A percentile compares a stretch with the other conserved stretches of the same genome.
These are phyloP conservation scores for Sebastes elongatus DNA, from an alignment of 2,797 vertebrate genomes.

Conservation along the genomic window DNA sequence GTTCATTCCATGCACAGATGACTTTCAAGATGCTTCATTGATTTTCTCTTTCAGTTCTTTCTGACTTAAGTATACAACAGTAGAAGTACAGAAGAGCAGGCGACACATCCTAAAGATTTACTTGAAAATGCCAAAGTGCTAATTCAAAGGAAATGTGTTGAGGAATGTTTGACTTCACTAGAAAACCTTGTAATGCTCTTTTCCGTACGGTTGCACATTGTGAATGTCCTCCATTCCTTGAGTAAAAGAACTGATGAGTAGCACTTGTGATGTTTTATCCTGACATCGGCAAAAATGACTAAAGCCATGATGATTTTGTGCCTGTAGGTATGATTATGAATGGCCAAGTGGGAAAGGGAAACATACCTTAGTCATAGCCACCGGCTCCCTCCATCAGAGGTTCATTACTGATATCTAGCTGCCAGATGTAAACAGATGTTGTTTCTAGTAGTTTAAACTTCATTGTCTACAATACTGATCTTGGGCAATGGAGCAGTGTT, in stretches of 20 bases:
- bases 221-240: slow-evolving; percentile 1
- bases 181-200: neutral
- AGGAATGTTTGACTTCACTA: slow-evolving; percentile 14
- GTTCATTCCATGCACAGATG: slow-evolving; percentile 26
- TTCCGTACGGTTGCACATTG: neutral
- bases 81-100: neutral
- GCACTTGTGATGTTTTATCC: slow-evolving; percentile 12
- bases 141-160: neutral
- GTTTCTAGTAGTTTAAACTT: slow-evolving; percentile 10
- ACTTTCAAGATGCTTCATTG: slow-evolving; percentile 32
- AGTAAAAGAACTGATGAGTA: slow-evolving; percentile 4
- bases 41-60: slow-evolving; percentile 29
- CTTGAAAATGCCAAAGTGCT: neutral
- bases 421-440: neutral
- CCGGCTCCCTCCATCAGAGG: neutral
- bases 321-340: slow-evolving; percentile 8
- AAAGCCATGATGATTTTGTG: neutral
- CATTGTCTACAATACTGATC: neutral
- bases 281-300: neutral
- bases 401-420: neutral
- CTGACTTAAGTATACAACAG: neutral
- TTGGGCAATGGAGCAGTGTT: neutral
- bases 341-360: neutral
- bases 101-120: neutral
- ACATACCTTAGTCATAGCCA: neutral